phyloP scores from a whole-genome alignment of 1,140 invertebrate genomes.

The Mya arenaria region DNA sequence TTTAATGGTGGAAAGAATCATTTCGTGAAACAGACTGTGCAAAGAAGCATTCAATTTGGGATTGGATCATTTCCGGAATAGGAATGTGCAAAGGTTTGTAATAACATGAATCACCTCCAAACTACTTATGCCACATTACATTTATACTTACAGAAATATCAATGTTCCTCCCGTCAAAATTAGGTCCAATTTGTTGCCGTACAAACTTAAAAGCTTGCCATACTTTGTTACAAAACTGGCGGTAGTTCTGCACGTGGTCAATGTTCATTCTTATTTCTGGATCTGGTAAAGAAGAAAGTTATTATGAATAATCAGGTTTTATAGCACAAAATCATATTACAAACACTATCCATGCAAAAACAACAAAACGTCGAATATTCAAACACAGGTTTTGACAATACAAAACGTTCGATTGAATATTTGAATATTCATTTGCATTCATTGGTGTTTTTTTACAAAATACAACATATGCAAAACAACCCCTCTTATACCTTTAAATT shows the following conservation, averaged over 20 bases:
- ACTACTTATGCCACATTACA: background rate
- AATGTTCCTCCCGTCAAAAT: slow-evolving; percentile 38
- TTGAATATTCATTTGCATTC: too few species aligned
- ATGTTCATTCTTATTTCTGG: slow-evolving; percentile 77
- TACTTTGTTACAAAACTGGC: slow-evolving; percentile 81
- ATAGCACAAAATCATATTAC: too few species aligned
- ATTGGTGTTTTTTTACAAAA: too few species aligned
- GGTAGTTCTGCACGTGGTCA: slow-evolving; percentile 68
- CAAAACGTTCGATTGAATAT: too few species aligned
- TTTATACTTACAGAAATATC: background rate
- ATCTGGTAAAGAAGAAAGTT: slow-evolving; percentile 65
- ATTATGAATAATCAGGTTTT: too few species aligned
- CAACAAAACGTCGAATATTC: too few species aligned
- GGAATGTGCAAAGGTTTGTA: background rate
- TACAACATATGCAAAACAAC: too few species aligned
- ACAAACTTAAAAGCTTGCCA: slow-evolving; percentile 80
- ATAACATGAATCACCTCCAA: background rate
- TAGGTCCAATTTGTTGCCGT: slow-evolving; percentile 58
- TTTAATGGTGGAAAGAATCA: background rate
- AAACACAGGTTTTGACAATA: too few species aligned
- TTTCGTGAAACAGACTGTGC: background rate
- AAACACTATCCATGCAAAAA: too few species aligned
- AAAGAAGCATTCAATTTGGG: background rate
- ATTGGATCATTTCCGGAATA: background rate
- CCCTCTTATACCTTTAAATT: slow-evolving; percentile 92